A percentile compares a stretch with the other conserved stretches of the same genome.
These are phyloP conservation scores for Varanus salvator DNA, from an alignment of 2,113 vertebrate genomes.

Conservation along the genomic window DNA sequence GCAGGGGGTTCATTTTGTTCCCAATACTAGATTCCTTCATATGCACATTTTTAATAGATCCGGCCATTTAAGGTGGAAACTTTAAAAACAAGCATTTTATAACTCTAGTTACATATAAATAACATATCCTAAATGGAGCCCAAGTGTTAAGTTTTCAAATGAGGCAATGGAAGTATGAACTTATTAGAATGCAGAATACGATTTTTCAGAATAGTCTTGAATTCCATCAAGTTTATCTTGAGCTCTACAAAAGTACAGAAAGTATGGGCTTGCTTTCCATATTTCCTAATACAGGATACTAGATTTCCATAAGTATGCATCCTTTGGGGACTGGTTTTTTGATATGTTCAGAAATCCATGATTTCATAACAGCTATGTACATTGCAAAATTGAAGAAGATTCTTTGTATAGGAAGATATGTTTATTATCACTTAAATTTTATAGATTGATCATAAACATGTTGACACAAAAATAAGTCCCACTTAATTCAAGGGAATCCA, in stretches of 20 bases:
- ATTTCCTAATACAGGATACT: background rate
- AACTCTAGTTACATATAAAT: slow-evolving; percentile 28
- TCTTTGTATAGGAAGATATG: background rate
- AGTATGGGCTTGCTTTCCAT: background rate
- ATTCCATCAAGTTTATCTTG: slow-evolving; percentile 22
- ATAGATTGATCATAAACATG: background rate
- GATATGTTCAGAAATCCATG: background rate
- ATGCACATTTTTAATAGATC: slow-evolving; percentile 57
- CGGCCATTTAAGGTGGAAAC: slow-evolving; percentile 68
- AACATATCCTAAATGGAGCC: slow-evolving; percentile 39
- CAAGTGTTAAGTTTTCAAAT: slow-evolving; percentile 33
- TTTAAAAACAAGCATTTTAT: slow-evolving; percentile 51
- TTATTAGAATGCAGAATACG: slow-evolving; percentile 30
- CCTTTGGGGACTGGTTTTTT: background rate
- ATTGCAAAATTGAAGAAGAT: background rate
- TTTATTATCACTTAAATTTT: slow-evolving; percentile 5
- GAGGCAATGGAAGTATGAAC: slow-evolving; percentile 39
- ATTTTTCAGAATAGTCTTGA: slow-evolving; percentile 26
- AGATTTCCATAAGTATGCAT: background rate
- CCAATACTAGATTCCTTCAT: slow-evolving; percentile 66
- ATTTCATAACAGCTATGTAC: background rate
- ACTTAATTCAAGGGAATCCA: background rate
- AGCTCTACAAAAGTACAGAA: slow-evolving; percentile 14
- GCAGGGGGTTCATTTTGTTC: slow-evolving; percentile 70
- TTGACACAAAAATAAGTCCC: background rate